phyloP scores from a whole-genome alignment of 1,140 invertebrate species.

The Gryllus bimaculatus region DNA sequence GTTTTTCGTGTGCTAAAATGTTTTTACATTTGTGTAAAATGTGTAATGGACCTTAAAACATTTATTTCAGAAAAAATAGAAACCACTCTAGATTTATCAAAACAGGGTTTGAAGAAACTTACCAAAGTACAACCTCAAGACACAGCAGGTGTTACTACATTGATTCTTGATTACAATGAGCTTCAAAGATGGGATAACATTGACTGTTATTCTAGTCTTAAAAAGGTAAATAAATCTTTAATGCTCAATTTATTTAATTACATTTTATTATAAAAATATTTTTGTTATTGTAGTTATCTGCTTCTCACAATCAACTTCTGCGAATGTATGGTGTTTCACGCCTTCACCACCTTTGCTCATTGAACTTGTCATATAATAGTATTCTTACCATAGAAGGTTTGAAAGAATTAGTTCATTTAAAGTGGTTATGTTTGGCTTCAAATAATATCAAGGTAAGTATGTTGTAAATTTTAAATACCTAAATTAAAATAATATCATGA shows the following conservation, averaged over 20 bases:
- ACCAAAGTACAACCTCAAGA: conserved; percentile 30
- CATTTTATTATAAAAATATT: conserved; percentile 20
- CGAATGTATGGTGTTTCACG: conserved; percentile 78
- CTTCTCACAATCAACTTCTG: conserved; percentile 71
- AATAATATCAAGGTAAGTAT: conserved; percentile 58
- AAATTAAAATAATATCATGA: too few relatives aligned
- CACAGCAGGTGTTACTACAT: conserved; percentile 48
- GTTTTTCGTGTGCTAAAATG: neutral
- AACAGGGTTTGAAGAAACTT: conserved; percentile 35
- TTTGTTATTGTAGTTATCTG: conserved; percentile 57
- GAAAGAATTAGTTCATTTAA: conserved; percentile 69
- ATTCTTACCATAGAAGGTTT: conserved; percentile 82
- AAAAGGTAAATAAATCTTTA: conserved; percentile 51
- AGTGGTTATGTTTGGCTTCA: conserved; percentile 60
- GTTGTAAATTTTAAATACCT: neutral
- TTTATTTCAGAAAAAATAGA: conserved; percentile 26
- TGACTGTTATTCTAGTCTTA: conserved; percentile 66
- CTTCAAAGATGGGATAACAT: conserved; percentile 78
- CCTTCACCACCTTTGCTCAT: conserved; percentile 62
- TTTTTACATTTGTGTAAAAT: neutral
- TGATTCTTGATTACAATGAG: conserved; percentile 80
- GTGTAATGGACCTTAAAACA: neutral
- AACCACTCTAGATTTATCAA: conserved; percentile 35
- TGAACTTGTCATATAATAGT: conserved; percentile 79
- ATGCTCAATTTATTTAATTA: conserved; percentile 17